Conservation (phyloP, 2,797 vertebrate species). For the Parambassis ranga region DNA sequence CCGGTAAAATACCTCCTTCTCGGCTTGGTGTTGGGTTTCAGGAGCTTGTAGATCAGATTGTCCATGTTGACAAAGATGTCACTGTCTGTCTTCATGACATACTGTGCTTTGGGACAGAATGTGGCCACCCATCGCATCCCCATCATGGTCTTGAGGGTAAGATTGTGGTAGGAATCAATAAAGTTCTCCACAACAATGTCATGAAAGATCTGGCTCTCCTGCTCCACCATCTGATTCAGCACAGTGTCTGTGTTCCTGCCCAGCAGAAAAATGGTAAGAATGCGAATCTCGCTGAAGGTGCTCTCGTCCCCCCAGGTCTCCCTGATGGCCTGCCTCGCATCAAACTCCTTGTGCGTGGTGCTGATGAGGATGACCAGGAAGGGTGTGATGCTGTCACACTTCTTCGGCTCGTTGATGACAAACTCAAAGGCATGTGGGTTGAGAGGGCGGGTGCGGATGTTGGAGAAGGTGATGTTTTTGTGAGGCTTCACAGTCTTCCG, state of each 20-base stretch:
- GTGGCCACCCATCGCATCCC: constrained; percentile 97
- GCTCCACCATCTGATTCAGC: constrained; percentile 97
- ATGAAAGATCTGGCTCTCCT: constrained; percentile 98
- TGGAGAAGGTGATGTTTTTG: constrained; percentile 91
- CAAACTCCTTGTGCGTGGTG: constrained; percentile 97
- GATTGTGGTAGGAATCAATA: constrained; percentile 96
- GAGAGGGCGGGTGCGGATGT: constrained; percentile 94
- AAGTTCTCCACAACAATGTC: constrained; percentile 98
- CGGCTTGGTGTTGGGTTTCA: constrained; percentile 94
- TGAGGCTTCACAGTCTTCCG: constrained; percentile 80
- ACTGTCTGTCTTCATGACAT: constrained; percentile 97
- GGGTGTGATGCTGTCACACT: constrained; percentile 87
- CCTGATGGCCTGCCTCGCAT: constrained; percentile 94
- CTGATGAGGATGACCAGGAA: constrained; percentile 97
- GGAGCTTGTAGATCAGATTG: constrained; percentile 95
- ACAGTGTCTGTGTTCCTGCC: constrained; percentile 89
- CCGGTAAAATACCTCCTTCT: constrained; percentile 95
- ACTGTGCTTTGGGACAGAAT: constrained; percentile 93
- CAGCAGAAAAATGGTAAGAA: constrained; percentile 93
- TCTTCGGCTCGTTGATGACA: constrained; percentile 93
- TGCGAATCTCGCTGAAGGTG: constrained; percentile 89
- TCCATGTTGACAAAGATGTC: constrained; percentile 99
- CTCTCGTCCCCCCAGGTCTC: constrained; percentile 98
- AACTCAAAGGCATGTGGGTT: constrained; percentile 95
- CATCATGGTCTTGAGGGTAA: constrained; percentile 97